phyloP scores from a whole-genome alignment of 2,113 vertebrate genomes.

The Chloebia gouldiae region DNA sequence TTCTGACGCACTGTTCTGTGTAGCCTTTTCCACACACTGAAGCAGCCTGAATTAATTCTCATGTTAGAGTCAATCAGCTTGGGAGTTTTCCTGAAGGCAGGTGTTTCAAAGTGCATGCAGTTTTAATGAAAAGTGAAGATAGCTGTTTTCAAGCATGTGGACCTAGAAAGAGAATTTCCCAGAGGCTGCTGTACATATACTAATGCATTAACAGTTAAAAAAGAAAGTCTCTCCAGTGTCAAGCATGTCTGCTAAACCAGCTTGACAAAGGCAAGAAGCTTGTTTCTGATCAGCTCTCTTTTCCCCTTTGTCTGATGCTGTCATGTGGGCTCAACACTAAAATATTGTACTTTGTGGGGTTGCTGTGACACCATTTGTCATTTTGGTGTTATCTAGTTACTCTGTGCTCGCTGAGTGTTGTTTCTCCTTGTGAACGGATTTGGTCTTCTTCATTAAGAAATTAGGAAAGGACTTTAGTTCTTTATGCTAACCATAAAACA shows the following conservation, averaged over 20 bases:
- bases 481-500: neutral
- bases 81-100: constrained; percentile 62
- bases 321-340: neutral
- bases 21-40: neutral
- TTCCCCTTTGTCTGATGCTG: neutral
- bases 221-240: constrained; percentile 33
- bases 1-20: neutral
- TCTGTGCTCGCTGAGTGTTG: neutral
- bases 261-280: neutral
- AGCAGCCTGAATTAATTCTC: constrained; percentile 64
- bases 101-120: constrained; percentile 28
- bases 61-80: constrained; percentile 50
- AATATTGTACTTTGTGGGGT: neutral
- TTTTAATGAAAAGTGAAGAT: constrained; percentile 58
- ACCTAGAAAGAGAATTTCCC: constrained; percentile 47
- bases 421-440: neutral
- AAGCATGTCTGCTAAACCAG: neutral
- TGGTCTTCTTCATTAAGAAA: neutral
- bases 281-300: neutral
- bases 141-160: constrained; percentile 32
- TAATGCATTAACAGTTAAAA: constrained; percentile 50
- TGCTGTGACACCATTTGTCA: neutral
- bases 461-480: neutral
- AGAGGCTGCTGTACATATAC: constrained; percentile 40
- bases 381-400: neutral